Percentiles rank a stretch among this genome's conserved stretches.
Evolutionary conservation across 2,888 invertebrate species (phyloP).

Genomic region (Aquatica leii): DNA sequence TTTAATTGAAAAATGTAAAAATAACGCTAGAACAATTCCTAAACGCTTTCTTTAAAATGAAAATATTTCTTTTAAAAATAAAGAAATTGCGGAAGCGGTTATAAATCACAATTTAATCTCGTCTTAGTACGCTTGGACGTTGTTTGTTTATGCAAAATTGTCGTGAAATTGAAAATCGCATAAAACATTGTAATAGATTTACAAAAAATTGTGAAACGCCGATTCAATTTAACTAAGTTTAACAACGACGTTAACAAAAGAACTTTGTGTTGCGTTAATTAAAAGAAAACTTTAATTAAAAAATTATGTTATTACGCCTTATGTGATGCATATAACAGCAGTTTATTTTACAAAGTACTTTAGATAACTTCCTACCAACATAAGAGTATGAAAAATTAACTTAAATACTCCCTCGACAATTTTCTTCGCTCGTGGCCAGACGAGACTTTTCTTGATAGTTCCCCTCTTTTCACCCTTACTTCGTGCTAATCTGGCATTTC

Average conservation of each 20-base stretch:
- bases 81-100: slow-evolving; percentile 6
- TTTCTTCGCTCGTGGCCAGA: slow-evolving; percentile 34
- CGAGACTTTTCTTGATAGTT: slow-evolving; percentile 29
- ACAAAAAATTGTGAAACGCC: too few species aligned
- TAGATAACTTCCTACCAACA: slow-evolving; percentile 35
- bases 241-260: too few species aligned
- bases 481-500: slow-evolving; percentile 38
- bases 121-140: slow-evolving; percentile 8
- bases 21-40: too few species aligned
- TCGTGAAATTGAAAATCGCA: slow-evolving; percentile 6
- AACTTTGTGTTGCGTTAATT: too few species aligned
- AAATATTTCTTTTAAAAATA: slow-evolving; percentile 2
- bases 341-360: slow-evolving; percentile 28
- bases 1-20: too few species aligned
- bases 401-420: slow-evolving; percentile 36
- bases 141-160: slow-evolving; percentile 12
- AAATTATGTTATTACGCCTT: slow-evolving; percentile 29
- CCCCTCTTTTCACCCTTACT: slow-evolving; percentile 20
- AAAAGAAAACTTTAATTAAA: slow-evolving; percentile 26
- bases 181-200: slow-evolving; percentile 2
- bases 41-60: slow-evolving; percentile 4
- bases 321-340: slow-evolving; percentile 29
- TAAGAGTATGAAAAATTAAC: slow-evolving; percentile 38
- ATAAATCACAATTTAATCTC: slow-evolving; percentile 14
- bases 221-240: too few species aligned